These are phyloP conservation scores for Meteorus cinctellus DNA, from an alignment of 2,888 invertebrate genomes.

Conservation along the genomic window DNA sequence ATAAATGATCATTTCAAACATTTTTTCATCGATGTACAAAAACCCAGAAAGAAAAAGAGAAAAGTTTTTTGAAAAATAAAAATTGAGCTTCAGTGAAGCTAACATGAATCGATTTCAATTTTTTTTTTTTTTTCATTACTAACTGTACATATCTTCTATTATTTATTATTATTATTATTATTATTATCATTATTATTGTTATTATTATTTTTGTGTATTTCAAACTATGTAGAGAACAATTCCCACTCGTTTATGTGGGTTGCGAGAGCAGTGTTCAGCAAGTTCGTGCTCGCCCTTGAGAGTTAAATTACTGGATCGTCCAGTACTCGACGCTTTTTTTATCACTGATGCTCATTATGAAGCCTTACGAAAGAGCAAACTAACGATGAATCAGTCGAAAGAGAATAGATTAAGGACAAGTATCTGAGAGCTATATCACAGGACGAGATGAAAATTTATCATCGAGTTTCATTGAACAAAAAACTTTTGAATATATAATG, in stretches of 20 bases:
- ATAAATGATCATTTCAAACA: no score
- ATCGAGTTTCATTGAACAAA: not conserved
- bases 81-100: not conserved
- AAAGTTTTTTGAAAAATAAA: not conserved
- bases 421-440: not conserved
- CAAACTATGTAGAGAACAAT: not conserved
- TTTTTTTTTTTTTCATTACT: not conserved
- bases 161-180: not conserved
- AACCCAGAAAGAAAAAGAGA: not conserved
- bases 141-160: not conserved
- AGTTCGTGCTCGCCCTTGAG: conserved; percentile 25
- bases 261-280: conserved; percentile 7
- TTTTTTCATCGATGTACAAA: no score
- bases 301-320: conserved; percentile 37
- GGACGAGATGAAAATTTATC: not conserved
- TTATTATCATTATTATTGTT: no score
- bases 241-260: conserved; percentile 12
- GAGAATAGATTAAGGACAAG: conserved; percentile 9
- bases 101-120: not conserved
- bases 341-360: conserved; percentile 37
- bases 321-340: conserved; percentile 33
- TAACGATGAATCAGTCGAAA: conserved; percentile 27
- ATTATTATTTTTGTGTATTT: not conserved
- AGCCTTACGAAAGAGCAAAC: conserved; percentile 38
- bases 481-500: not conserved